Conservation (phyloP, 2,113 vertebrate species). For the Promerops cafer region DNA sequence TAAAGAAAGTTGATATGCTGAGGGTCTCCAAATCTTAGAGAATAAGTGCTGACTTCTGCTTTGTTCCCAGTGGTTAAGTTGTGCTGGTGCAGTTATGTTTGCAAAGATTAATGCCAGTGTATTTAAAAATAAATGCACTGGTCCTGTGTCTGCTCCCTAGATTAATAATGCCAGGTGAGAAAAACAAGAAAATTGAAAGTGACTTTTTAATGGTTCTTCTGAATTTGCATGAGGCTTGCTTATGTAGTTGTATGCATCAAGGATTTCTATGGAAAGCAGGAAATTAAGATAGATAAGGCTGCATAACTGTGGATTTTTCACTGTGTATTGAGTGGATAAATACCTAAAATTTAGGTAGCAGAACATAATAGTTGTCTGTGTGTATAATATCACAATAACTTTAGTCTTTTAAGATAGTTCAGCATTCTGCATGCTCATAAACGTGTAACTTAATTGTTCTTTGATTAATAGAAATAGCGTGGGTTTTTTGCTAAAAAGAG, state of each 20-base stretch:
- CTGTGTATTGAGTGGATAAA: constrained; percentile 1
- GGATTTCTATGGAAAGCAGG: constrained; percentile 5
- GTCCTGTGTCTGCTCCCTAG: constrained; percentile 37
- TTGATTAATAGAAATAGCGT: constrained; percentile 34
- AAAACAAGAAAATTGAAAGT: constrained; percentile 50
- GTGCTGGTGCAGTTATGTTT: constrained; percentile 53
- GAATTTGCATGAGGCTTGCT: constrained; percentile 48
- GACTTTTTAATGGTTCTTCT: constrained; percentile 36
- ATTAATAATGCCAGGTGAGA: constrained; percentile 55
- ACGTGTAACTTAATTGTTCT: constrained; percentile 15
- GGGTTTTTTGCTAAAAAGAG: not conserved
- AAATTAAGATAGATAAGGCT: not conserved
- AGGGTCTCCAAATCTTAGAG: constrained; percentile 48
- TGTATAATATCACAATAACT: not conserved
- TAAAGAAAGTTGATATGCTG: constrained; percentile 63
- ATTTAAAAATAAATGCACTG: constrained; percentile 41
- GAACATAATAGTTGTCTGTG: not conserved
- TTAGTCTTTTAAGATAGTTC: constrained; percentile 14
- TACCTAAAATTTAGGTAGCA: not conserved
- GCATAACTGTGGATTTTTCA: not conserved
- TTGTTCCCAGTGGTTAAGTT: constrained; percentile 62
- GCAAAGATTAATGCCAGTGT: constrained; percentile 66
- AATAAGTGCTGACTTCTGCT: constrained; percentile 65
- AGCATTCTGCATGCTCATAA: constrained; percentile 41
- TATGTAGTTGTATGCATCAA: not conserved